Conservation (phyloP, 2,797 vertebrate species). For the Chelon auratus region DNA sequence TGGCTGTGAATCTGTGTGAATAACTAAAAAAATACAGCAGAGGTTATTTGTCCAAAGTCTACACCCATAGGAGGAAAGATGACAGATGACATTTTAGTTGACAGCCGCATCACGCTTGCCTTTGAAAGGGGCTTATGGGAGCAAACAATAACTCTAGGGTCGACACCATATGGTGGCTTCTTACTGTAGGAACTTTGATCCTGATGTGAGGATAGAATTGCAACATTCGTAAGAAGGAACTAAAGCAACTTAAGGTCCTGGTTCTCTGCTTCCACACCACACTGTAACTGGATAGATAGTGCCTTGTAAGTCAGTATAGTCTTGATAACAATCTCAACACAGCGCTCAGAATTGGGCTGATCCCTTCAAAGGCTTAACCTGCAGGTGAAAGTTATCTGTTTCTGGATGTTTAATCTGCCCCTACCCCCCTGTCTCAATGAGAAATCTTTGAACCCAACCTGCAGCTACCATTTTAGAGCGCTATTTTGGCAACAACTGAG, state of each 20-base stretch:
- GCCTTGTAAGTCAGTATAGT: conserved; percentile 9
- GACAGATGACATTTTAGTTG: neutral
- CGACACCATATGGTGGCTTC: conserved; percentile 7
- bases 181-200: conserved; percentile 14
- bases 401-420: conserved; percentile 33
- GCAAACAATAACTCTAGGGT: conserved; percentile 15
- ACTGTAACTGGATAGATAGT: conserved; percentile 26
- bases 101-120: conserved; percentile 1
- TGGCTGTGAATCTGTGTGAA: neutral
- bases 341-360: conserved; percentile 27
- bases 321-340: conserved; percentile 41
- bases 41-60: neutral
- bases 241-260: conserved; percentile 17
- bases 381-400: conserved; percentile 25
- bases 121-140: neutral
- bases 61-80: neutral
- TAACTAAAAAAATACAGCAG: neutral
- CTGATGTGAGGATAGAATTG: conserved; percentile 15
- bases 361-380: conserved; percentile 44
- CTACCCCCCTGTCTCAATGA: neutral
- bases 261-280: conserved; percentile 9
- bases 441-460: neutral
- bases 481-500: neutral
- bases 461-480: neutral
- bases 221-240: conserved; percentile 16